Evolutionary conservation across 92 coral and sea anemone genomes (phyloP), one percentile per base, ranked within the genome.

Genomic region (Porites evermanni): DNA sequence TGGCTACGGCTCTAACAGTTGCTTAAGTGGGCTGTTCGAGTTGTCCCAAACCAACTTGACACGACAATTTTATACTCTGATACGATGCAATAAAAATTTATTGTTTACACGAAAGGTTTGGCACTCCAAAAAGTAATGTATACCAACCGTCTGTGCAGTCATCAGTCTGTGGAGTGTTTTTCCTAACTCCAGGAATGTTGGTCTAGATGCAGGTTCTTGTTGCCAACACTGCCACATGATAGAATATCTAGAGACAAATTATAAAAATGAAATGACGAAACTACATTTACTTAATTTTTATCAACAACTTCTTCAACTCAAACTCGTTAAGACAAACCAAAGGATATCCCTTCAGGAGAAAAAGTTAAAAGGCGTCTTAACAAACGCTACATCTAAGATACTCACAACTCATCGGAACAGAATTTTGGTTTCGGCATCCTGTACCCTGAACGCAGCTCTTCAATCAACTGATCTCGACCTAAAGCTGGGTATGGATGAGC

Each of bases 201-300:
- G 98, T 81, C 99, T 88, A 47, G 91, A 88, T 17, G 87, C 81
- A 9, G 99, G 99, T 29, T 95, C 94, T 56, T 90, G 91, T 38
- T 97, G 95, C 99, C 99, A 97, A 53, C 99, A 97, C 75, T 97
- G 92, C 99, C 98, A 97, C 94, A 97, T 97, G 8, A 97, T 90
- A 44, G 97, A 79, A 64, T 95, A 97, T 71, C 99, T 97, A 61
- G 20, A 81, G 16, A 18, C 66, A 24, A 64, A 17, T 38, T 19
- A 61, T 61, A 23, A 24, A 64, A 47, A 26, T 38, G 24, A 58
- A 8, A 64, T 63, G 56, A 16, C 23, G 38, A 14, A 18, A 79
- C 53, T 18, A 8, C 19, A 53, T 20, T 12, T 18, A n/a, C 50
- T 63, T 38, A 38, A 38, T 38, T 38, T 38, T 38, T 38, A 38